Conservation (phyloP, 2,113 vertebrate genomes). For the Ceratotherium simum region DNA sequence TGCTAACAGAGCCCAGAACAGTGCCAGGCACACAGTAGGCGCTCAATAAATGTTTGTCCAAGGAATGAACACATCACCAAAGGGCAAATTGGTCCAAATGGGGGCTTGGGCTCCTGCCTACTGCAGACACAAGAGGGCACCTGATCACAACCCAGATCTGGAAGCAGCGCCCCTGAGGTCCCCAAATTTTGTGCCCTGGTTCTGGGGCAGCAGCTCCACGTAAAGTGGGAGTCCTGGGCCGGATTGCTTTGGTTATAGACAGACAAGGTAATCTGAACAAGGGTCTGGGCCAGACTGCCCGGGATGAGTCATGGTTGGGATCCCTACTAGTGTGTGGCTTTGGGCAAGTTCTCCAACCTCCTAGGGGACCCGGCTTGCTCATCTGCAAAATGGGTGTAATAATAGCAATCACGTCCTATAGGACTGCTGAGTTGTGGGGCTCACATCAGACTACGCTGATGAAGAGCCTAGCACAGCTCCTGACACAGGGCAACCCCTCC, state of each 20-base stretch:
- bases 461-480: background rate
- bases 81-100: background rate
- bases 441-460: background rate
- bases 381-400: background rate
- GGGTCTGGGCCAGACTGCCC: background rate
- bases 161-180: accelerated
- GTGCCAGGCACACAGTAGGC: background rate
- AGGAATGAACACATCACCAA: no score
- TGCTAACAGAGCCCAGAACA: background rate
- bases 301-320: background rate
- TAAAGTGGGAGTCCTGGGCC: background rate
- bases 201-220: background rate
- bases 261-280: background rate
- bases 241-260: background rate
- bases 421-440: background rate
- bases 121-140: background rate
- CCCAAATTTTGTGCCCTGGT: background rate
- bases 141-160: accelerated
- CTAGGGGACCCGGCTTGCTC: background rate
- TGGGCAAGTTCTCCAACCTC: background rate
- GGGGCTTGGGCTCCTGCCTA: background rate
- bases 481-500: background rate
- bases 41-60: background rate
- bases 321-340: background rate
- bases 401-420: accelerated